Evolutionary conservation across 2,113 vertebrate species (phyloP), one percentile per base, ranked within the genome.

Genomic region (Spea multiplicata): DNA sequence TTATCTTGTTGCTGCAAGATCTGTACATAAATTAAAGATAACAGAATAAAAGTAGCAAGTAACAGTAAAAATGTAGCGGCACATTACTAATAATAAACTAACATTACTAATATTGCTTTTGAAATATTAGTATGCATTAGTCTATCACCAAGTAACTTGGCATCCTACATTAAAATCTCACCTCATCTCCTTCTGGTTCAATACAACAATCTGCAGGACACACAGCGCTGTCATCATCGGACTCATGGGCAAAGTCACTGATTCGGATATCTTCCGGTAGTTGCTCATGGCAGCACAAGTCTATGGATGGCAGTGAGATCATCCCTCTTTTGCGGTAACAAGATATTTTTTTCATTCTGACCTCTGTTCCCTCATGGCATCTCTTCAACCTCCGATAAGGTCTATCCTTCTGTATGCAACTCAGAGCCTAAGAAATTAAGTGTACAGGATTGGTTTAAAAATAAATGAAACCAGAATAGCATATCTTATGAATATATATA

Each of bases 121-220:
- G 10, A 53, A 53, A 53, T 6, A 53, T 53, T 53, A 53, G 50
- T 53, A 53, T 53, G 10, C 50, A 53, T 53, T 12, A 53, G 1
- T 30, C 1, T 6, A 53, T 6, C 50, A 53, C 6, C 6, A 53
- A 53, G 1, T 53, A 53, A 53, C 50, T 53, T 6, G 3, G 50
- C 6, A 53, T 53, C 50, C 50, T 53, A 53, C 10, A 53, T 6
- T 12, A 53, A 12, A 53, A 53, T 88, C 93, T 92, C 84, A 99
- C 97, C 95, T 99, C 97, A 44, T 99, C 96, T 76, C 97, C 97
- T 89, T 96, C 96, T 1, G 97, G 97, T 85, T 96, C 94, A 81
- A 95, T 94, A 82, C 97, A 99, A 16, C 89, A 92, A 83, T 90
- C 93, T 13, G 97, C 97, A 0, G 97, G 96, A 88, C 97, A 99